These are phyloP conservation scores for Hirudinaria manillensis DNA, from an alignment of 2,888 invertebrate species.

Conservation along the genomic window DNA sequence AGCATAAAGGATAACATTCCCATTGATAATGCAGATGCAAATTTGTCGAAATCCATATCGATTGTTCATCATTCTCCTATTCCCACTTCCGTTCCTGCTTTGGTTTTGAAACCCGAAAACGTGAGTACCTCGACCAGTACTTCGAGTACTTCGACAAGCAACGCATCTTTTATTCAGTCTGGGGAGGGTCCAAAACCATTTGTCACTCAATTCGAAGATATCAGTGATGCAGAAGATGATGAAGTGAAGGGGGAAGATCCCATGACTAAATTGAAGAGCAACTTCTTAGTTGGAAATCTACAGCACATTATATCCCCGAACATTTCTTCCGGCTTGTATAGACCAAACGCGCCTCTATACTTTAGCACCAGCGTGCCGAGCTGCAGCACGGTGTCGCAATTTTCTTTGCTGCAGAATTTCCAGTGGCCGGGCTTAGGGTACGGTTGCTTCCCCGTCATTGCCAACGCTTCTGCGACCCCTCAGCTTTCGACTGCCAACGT, in stretches of 20 bases:
- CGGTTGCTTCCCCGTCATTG: slow-evolving; percentile 9
- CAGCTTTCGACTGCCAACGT: not conserved
- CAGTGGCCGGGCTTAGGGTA: not conserved
- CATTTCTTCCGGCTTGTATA: slow-evolving; percentile 4
- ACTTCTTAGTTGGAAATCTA: not conserved
- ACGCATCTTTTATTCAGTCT: not conserved
- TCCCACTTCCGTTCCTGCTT: not conserved
- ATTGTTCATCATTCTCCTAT: not conserved
- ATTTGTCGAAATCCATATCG: not conserved
- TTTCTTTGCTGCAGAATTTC: not conserved
- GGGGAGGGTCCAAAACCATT: slow-evolving; percentile 34
- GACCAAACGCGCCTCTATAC: slow-evolving; percentile 13
- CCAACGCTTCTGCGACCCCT: not conserved
- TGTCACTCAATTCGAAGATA: slow-evolving; percentile 42
- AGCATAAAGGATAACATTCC: too few relatives aligned
- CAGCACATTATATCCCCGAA: slow-evolving; percentile 19
- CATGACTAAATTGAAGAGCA: not conserved
- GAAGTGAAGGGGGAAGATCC: slow-evolving; percentile 34
- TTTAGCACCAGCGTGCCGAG: not conserved
- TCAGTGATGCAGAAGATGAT: slow-evolving; percentile 41
- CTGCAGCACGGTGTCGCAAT: not conserved
- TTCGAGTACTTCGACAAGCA: too few relatives aligned
- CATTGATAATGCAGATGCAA: not conserved
- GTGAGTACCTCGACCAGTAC: too few relatives aligned
- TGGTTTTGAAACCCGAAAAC: slow-evolving; percentile 2